Evolutionary conservation across 2,888 invertebrate species (phyloP).

Genomic region (Pecten maximus): DNA sequence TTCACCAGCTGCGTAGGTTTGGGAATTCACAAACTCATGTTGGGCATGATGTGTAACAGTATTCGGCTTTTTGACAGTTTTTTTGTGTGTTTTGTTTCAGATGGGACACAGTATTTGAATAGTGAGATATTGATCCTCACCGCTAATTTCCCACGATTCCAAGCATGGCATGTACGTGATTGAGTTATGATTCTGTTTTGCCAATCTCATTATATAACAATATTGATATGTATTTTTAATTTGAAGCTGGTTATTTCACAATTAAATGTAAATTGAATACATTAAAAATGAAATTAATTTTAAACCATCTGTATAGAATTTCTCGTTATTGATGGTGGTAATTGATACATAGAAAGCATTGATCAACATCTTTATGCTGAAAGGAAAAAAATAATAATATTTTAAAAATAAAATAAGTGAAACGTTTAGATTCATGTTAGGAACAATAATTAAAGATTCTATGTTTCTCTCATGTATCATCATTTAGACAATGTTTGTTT

Average conservation of each 20-base stretch:
- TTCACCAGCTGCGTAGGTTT: not conserved
- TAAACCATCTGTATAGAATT: not conserved
- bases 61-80: not conserved
- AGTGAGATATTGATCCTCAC: constrained; percentile 59
- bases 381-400: too few species aligned
- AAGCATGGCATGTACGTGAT: constrained; percentile 64
- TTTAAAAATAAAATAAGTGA: too few species aligned
- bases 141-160: constrained; percentile 63
- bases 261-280: not conserved
- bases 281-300: not conserved
- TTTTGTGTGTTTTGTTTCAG: constrained; percentile 51
- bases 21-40: not conserved
- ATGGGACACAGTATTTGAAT: constrained; percentile 57
- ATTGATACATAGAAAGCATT: too few species aligned
- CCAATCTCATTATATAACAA: not conserved
- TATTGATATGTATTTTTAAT: not conserved
- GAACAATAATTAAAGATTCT: too few species aligned
- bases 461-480: too few species aligned
- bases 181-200: constrained; percentile 5
- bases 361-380: too few species aligned
- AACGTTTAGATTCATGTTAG: too few species aligned
- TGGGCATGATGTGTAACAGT: not conserved
- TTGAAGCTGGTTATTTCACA: not conserved
- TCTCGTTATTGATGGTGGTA: not conserved
- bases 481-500: not conserved